These are phyloP conservation scores for Amaurobius ferox DNA, from an alignment of 2,888 invertebrate species.

Conservation along the genomic window DNA sequence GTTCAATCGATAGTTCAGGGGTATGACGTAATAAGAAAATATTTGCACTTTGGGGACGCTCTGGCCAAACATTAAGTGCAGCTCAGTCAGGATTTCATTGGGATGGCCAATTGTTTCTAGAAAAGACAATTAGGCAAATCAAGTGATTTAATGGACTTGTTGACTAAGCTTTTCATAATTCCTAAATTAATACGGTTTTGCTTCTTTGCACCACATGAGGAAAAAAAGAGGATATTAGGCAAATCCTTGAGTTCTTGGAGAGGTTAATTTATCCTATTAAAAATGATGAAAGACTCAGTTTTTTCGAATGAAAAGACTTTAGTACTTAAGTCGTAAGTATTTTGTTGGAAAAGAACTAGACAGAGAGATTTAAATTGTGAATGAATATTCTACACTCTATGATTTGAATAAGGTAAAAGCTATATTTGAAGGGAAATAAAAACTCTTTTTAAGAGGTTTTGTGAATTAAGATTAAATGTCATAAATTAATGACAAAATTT, in stretches of 20 bases:
- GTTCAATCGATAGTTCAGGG: conserved; percentile 52
- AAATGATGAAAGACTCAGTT: background rate
- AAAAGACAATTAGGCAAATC: conserved; percentile 38
- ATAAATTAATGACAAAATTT: too few relatives aligned
- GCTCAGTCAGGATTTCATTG: background rate
- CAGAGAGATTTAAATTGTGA: too few relatives aligned
- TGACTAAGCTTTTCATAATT: background rate
- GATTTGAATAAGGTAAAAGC: too few relatives aligned
- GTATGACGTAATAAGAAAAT: conserved; percentile 46
- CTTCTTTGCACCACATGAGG: background rate
- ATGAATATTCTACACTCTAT: too few relatives aligned
- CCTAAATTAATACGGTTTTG: background rate
- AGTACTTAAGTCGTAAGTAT: too few relatives aligned
- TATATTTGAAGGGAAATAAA: too few relatives aligned
- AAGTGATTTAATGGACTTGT: conserved; percentile 27
- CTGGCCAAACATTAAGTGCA: conserved; percentile 22
- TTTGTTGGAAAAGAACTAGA: too few relatives aligned
- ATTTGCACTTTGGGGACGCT: conserved; percentile 64
- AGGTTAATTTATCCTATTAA: background rate
- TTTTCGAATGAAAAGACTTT: background rate
- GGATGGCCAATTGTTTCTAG: conserved; percentile 10
- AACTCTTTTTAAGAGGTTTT: too few relatives aligned
- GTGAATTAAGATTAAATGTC: too few relatives aligned
- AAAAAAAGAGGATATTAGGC: background rate
- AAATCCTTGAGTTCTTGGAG: background rate